phyloP scores from a whole-genome alignment of 2,888 invertebrate species.

The Drymonia ruficornis region DNA sequence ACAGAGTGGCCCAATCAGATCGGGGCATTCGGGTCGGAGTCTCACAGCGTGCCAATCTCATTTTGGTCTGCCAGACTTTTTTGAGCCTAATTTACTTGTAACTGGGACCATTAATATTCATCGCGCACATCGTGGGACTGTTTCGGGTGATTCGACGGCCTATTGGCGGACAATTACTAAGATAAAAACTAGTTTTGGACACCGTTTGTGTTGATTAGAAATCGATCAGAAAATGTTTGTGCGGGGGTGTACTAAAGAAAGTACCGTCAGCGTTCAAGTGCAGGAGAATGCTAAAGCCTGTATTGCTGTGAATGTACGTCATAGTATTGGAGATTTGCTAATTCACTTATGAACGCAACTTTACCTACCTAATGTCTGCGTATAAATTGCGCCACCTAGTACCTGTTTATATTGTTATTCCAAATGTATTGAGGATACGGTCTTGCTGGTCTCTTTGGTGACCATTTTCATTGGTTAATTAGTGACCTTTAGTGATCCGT shows the following conservation, averaged over 20 bases:
- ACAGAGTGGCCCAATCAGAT: slow-evolving; percentile 3
- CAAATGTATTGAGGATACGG: no score
- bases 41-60: not conserved
- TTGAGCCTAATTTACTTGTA: slow-evolving; percentile 1
- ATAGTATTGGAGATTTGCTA: no score
- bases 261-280: no score
- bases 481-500: no score
- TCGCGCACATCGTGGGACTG: not conserved
- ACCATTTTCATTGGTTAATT: no score
- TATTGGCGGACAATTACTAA: not conserved
- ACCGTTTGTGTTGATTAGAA: not conserved
- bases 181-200: not conserved
- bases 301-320: no score
- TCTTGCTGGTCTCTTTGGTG: no score
- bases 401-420: no score
- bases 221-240: not conserved
- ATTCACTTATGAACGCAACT: no score
- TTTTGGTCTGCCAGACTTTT: not conserved
- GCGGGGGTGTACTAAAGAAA: not conserved
- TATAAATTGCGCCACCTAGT: not conserved
- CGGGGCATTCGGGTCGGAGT: slow-evolving; percentile 2
- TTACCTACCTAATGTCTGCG: no score
- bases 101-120: not conserved
- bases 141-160: not conserved
- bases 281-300: no score